Conservation (phyloP, 2,113 vertebrate species). For the Oreotragus oreotragus region DNA sequence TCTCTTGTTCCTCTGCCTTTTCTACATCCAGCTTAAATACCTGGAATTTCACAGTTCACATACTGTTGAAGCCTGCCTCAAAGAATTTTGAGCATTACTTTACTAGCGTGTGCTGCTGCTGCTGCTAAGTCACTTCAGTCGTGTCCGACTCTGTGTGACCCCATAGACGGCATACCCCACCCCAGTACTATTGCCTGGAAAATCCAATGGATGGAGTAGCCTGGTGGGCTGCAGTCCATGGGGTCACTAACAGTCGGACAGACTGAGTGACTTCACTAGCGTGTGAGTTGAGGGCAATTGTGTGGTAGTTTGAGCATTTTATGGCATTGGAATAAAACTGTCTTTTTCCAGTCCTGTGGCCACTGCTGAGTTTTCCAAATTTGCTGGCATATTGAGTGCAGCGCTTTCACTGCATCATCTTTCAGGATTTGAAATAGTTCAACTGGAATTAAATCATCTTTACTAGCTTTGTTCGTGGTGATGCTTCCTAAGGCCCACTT, state of each 20-base stretch:
- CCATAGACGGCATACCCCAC: too few species aligned
- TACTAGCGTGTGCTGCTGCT: too few species aligned
- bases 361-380: neutral
- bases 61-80: neutral
- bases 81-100: neutral
- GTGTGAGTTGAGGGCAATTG: neutral
- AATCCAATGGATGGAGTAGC: too few species aligned
- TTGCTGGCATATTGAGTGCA: neutral
- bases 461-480: neutral
- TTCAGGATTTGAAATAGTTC: neutral
- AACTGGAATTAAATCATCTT: neutral
- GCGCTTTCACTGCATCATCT: neutral
- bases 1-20: neutral
- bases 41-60: neutral
- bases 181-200: too few species aligned
- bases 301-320: neutral
- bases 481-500: neutral
- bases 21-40: neutral
- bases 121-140: too few species aligned
- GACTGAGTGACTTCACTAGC: too few species aligned
- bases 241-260: too few species aligned
- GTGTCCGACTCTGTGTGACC: too few species aligned
- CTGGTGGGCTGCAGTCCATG: too few species aligned
- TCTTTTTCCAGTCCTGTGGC: neutral
- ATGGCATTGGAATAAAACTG: neutral